A percentile compares a stretch with the other conserved stretches of the same genome.
Conservation (phyloP, 2,797 vertebrate genomes). For the Poliocrania exsul region DNA sequence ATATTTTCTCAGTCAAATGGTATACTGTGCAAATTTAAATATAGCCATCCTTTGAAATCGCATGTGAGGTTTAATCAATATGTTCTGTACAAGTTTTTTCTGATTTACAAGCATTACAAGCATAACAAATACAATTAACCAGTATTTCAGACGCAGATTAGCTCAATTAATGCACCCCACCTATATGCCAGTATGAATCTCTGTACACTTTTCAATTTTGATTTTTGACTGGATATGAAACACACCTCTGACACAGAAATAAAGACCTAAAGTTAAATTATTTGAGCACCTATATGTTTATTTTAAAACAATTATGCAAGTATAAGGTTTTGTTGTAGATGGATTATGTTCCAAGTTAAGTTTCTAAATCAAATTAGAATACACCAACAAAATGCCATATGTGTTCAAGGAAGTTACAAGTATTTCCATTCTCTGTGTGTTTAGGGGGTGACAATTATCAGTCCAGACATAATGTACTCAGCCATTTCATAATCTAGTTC, state of each 20-base stretch:
- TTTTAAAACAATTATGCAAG: neutral
- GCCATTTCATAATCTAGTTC: neutral
- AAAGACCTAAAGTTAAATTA: neutral
- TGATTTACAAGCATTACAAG: constrained; percentile 66
- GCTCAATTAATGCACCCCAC: constrained; percentile 58
- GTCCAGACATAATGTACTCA: neutral
- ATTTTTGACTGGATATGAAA: constrained; percentile 61
- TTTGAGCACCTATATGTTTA: neutral
- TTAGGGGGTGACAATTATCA: neutral
- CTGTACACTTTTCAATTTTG: constrained; percentile 39
- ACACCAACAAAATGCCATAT: neutral
- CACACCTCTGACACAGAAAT: neutral
- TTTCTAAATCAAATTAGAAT: neutral
- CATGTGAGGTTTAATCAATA: constrained; percentile 49
- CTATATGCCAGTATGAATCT: constrained; percentile 24
- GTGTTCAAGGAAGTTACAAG: neutral
- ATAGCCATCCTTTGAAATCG: constrained; percentile 44
- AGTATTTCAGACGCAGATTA: constrained; percentile 62
- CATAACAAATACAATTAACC: constrained; percentile 71
- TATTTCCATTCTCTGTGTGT: neutral
- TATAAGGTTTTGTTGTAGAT: neutral
- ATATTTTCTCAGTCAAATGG: neutral
- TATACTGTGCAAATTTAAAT: constrained; percentile 14
- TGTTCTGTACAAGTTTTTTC: constrained; percentile 73
- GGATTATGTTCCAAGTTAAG: neutral